phyloP scores from a whole-genome alignment of 2,888 invertebrate species.

The Hoplodrina ambigua region DNA sequence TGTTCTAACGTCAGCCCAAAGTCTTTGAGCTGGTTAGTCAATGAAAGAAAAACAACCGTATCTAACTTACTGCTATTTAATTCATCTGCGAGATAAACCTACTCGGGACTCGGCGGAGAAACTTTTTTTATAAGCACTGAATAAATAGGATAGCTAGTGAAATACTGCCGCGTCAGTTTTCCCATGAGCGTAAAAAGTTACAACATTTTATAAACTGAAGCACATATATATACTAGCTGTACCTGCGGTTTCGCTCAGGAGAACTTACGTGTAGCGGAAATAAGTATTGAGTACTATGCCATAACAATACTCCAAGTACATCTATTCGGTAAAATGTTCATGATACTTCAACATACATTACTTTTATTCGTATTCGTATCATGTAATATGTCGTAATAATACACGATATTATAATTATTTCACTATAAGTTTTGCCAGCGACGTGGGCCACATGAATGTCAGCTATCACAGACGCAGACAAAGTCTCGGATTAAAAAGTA shows the following conservation, averaged over 20 bases:
- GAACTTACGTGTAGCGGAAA: no score
- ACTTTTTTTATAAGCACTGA: neutral
- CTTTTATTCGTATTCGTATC: no score
- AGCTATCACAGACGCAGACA: no score
- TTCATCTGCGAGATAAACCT: neutral
- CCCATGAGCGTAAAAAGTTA: neutral
- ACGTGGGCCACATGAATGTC: no score
- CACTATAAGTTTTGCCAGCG: neutral
- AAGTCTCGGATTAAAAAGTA: no score
- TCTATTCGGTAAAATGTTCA: neutral
- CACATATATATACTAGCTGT: neutral
- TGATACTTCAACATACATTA: neutral
- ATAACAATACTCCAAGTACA: neutral
- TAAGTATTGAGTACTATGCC: no score
- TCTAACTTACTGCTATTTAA: slow-evolving; percentile 1
- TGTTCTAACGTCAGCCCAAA: neutral
- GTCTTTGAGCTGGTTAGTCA: slow-evolving; percentile 30
- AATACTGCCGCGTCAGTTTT: neutral
- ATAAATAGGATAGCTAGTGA: neutral
- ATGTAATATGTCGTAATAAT: neutral
- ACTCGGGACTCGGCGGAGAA: neutral
- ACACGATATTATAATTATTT: slow-evolving; percentile 15
- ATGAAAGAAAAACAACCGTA: slow-evolving; percentile 24
- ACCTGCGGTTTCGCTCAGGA: no score
- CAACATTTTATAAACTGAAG: neutral